These are phyloP conservation scores for Cydia pomonella DNA, from an alignment of 1,140 invertebrate genomes.

Conservation along the genomic window DNA sequence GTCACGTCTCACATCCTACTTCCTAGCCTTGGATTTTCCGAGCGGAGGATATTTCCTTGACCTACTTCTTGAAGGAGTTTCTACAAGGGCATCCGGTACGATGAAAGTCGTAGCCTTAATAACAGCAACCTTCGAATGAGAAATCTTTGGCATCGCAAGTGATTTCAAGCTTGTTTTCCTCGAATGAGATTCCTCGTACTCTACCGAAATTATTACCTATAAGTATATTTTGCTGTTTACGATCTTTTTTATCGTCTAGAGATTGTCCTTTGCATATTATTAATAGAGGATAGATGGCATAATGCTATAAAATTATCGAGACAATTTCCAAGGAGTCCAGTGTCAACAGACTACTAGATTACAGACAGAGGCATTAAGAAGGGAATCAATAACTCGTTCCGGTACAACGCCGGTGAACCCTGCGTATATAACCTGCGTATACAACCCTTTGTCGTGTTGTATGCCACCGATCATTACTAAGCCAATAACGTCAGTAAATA, in stretches of 20 bases:
- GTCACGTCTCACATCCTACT: constrained; percentile 38
- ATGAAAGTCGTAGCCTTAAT: constrained; percentile 19
- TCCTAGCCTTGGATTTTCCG: constrained; percentile 34
- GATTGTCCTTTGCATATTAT: no score
- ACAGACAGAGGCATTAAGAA: not conserved
- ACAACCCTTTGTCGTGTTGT: constrained; percentile 1
- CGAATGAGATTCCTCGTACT: not conserved
- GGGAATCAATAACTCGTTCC: not conserved
- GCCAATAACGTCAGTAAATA: not conserved
- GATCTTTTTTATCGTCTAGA: no score
- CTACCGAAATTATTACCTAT: not conserved
- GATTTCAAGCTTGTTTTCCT: not conserved
- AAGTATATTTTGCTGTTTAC: constrained; percentile 3
- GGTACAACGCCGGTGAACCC: not conserved
- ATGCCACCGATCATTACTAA: constrained; percentile 3
- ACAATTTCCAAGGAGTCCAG: no score
- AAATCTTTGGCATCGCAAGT: constrained; percentile 14
- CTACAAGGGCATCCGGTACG: constrained; percentile 21
- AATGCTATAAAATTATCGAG: no score
- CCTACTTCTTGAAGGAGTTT: constrained; percentile 34
- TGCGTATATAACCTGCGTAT: no score
- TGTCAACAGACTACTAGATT: not conserved
- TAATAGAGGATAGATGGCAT: no score
- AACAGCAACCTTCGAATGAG: constrained; percentile 11
- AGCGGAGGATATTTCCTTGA: constrained; percentile 45